Evolutionary conservation across 2,113 vertebrate species (phyloP).

Genomic region (Nycticorax nycticorax): DNA sequence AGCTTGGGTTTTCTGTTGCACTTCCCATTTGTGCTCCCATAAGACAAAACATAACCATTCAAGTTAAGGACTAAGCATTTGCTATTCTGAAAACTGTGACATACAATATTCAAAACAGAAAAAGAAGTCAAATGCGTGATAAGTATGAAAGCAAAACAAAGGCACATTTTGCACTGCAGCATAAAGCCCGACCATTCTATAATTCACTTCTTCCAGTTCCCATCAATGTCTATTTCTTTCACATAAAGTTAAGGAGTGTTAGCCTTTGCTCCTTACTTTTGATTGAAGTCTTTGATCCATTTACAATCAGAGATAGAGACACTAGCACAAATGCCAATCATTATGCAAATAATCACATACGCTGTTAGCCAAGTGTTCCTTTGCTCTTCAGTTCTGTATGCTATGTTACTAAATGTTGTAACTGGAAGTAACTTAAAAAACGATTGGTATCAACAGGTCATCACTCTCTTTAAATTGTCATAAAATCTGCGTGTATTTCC

Average conservation of each 20-base stretch:
- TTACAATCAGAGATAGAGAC: not conserved
- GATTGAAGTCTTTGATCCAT: not conserved
- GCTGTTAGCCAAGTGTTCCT: not conserved
- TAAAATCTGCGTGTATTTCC: not conserved
- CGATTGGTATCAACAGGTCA: not conserved
- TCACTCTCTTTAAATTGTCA: not conserved
- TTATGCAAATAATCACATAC: not conserved
- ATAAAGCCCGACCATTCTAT: not conserved
- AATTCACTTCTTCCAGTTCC: not conserved
- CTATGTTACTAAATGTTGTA: not conserved
- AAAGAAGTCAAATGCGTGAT: not conserved
- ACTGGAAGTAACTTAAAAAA: not conserved
- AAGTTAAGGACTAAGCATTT: not conserved
- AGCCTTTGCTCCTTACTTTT: not conserved
- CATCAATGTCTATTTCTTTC: not conserved
- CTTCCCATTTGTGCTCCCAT: not conserved
- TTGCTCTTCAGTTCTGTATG: not conserved
- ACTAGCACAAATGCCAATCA: not conserved
- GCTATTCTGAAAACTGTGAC: not conserved
- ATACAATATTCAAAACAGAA: constrained; percentile 3
- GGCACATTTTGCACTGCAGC: not conserved
- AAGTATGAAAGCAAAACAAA: not conserved
- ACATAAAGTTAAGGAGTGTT: not conserved
- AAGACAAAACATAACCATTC: not conserved
- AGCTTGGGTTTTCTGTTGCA: not conserved